A percentile compares a stretch with the other conserved stretches of the same genome.
phyloP scores from a whole-genome alignment of 1,140 invertebrate species.

The Platorchestia sp. region DNA sequence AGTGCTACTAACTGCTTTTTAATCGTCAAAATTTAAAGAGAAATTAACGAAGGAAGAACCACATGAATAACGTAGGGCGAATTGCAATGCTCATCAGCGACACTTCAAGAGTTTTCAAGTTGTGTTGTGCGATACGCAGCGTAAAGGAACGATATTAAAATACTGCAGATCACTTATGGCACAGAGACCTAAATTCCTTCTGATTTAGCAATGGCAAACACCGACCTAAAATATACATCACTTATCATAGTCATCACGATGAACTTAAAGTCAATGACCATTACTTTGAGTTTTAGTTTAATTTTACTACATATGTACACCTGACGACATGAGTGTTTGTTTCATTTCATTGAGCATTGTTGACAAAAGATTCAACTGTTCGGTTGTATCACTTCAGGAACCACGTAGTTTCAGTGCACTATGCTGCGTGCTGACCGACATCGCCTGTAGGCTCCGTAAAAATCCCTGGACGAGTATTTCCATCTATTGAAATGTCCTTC shows the following conservation, averaged over 20 bases:
- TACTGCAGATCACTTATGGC: neutral
- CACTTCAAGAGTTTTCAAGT: neutral
- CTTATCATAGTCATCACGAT: neutral
- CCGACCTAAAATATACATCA: neutral
- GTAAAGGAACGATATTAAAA: neutral
- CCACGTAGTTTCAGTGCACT: neutral
- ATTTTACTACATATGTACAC: neutral
- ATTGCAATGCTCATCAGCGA: neutral
- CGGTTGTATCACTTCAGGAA: neutral
- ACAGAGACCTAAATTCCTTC: neutral
- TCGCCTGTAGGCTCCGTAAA: neutral
- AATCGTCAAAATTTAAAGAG: neutral
- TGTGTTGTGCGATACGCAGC: neutral
- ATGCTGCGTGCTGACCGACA: neutral
- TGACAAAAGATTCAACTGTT: neutral
- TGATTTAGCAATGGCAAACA: neutral
- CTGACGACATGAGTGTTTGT: constrained; percentile 34
- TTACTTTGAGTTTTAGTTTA: neutral
- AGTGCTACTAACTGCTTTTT: neutral
- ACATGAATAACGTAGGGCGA: neutral
- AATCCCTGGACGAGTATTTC: neutral
- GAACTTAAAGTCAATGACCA: neutral
- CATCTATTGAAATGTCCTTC: neutral
- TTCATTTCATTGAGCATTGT: constrained; percentile 24
- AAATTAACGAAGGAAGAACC: neutral